Conservation (phyloP, 2,113 vertebrate species). For the Empidonax traillii region DNA sequence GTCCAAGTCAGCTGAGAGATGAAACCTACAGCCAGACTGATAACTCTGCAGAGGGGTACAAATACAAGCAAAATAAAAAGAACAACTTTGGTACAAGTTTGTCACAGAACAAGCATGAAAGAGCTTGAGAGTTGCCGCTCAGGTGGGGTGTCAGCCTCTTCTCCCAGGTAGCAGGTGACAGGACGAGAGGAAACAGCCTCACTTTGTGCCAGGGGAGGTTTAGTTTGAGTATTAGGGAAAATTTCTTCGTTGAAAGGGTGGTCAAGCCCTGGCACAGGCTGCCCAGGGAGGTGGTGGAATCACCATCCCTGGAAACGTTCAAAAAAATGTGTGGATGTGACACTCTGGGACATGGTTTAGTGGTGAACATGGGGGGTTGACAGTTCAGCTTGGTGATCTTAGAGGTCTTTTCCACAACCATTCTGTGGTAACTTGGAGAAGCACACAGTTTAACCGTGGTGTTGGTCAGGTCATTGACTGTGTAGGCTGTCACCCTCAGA, state of each 20-base stretch:
- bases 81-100: neutral
- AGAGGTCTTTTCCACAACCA: neutral
- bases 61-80: neutral
- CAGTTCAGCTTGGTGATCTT: neutral
- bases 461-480: neutral
- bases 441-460: rapidly evolving
- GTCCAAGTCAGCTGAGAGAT: neutral
- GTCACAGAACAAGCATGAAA: neutral
- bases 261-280: neutral
- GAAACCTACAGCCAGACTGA: neutral
- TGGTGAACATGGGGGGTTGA: neutral
- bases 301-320: neutral
- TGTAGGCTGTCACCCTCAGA: neutral
- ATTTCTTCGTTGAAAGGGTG: neutral
- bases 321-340: neutral
- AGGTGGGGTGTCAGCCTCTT: neutral
- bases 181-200: neutral
- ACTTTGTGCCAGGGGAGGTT: neutral
- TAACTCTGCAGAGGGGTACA: neutral
- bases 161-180: neutral
- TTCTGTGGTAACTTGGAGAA: neutral
- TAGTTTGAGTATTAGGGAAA: neutral
- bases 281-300: neutral
- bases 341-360: neutral
- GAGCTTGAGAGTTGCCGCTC: neutral